Evolutionary conservation across 2,888 invertebrate species (phyloP).

Genomic region (Ischnura elegans): DNA sequence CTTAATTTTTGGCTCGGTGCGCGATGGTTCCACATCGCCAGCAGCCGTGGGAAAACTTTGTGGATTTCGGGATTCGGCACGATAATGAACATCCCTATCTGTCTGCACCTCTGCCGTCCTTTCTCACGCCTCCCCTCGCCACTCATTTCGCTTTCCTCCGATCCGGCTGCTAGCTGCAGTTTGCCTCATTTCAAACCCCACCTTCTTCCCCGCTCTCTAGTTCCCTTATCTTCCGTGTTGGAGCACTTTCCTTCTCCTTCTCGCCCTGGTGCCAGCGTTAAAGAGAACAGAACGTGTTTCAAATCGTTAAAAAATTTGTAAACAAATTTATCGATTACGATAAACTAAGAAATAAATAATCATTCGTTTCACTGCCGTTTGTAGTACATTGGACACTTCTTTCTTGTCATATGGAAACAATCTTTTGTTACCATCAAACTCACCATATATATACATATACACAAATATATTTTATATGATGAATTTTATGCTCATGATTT

Average conservation of each 20-base stretch:
- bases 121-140: constrained; percentile 46
- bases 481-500: neutral
- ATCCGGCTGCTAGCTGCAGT: too few relatives aligned
- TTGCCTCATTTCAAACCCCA: neutral
- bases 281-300: neutral
- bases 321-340: neutral
- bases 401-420: neutral
- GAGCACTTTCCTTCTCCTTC: neutral
- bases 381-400: too few relatives aligned
- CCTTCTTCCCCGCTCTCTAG: neutral
- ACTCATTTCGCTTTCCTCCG: neutral
- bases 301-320: neutral
- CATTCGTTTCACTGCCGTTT: too few relatives aligned
- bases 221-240: neutral
- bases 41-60: neutral
- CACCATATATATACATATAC: neutral
- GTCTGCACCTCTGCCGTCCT: constrained; percentile 33
- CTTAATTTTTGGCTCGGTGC: neutral
- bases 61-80: neutral
- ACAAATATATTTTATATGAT: neutral
- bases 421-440: too few relatives aligned
- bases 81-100: constrained; percentile 56
- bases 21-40: neutral
- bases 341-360: too few relatives aligned
- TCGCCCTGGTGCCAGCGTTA: neutral